These are phyloP conservation scores for Dendrophyllia cribrosa DNA, from an alignment of 64 coral and sea anemone genomes.

Conservation along the genomic window DNA sequence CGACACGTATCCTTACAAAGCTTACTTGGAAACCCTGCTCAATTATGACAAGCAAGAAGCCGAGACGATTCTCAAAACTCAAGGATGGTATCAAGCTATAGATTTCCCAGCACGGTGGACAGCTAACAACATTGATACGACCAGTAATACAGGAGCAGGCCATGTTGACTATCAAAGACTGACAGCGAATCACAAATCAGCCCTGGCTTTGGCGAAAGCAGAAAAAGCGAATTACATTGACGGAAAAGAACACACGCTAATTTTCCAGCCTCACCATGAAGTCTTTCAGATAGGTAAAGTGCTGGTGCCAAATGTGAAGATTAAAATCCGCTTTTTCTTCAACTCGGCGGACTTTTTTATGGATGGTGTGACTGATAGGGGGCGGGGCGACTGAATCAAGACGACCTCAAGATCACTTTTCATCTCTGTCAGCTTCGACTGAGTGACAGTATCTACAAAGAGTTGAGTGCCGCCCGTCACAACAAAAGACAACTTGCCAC, in stretches of 20 bases:
- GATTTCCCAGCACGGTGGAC: neutral
- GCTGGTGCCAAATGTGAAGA: neutral
- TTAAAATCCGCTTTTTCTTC: neutral
- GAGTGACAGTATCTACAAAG: neutral
- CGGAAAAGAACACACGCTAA: neutral
- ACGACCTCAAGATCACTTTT: neutral
- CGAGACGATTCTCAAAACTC: neutral
- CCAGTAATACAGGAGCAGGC: neutral
- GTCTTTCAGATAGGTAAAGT: neutral
- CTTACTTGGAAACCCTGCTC: slow-evolving; percentile 10
- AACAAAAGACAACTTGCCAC: neutral
- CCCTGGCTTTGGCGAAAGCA: neutral
- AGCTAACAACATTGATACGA: neutral
- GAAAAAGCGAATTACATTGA: neutral
- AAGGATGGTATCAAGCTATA: too few relatives aligned
- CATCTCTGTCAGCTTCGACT: neutral
- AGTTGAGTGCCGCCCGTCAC: neutral
- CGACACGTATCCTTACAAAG: slow-evolving; percentile 21
- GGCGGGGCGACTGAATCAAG: neutral
- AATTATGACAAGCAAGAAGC: slow-evolving; percentile 32
- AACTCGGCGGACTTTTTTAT: neutral
- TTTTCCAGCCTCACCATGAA: slow-evolving; percentile 15
- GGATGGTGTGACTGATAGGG: too few relatives aligned
- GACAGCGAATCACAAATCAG: neutral
- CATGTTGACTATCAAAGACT: neutral